Conservation (phyloP, 2,888 invertebrate species). For the Volucella bombylans region DNA sequence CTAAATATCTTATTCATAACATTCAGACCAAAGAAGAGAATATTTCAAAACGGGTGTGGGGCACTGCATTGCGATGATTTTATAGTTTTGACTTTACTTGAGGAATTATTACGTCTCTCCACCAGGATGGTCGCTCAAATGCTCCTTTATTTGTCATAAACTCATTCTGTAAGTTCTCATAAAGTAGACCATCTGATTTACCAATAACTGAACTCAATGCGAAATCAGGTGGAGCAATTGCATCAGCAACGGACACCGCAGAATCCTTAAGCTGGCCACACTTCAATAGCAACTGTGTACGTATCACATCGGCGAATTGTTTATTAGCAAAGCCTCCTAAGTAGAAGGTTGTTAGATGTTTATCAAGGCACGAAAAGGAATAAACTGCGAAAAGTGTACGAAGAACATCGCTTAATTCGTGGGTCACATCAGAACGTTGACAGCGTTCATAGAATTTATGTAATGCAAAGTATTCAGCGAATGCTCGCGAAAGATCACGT, state of each 20-base stretch:
- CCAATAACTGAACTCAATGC: slow-evolving; percentile 94
- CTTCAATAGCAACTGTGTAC: slow-evolving; percentile 86
- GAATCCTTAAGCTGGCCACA: slow-evolving; percentile 89
- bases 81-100: slow-evolving; percentile 80
- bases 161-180: slow-evolving; percentile 87
- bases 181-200: slow-evolving; percentile 89
- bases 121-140: slow-evolving; percentile 89
- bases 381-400: slow-evolving; percentile 84
- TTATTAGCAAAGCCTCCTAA: slow-evolving; percentile 84
- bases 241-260: slow-evolving; percentile 90
- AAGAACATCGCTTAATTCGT: slow-evolving; percentile 81
- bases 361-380: slow-evolving; percentile 86
- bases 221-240: slow-evolving; percentile 94
- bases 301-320: slow-evolving; percentile 85
- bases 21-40: background rate
- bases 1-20: background rate
- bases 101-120: slow-evolving; percentile 85
- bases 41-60: background rate
- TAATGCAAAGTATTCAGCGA: slow-evolving; percentile 88
- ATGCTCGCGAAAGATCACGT: slow-evolving; percentile 88
- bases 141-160: slow-evolving; percentile 88
- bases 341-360: slow-evolving; percentile 88
- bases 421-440: slow-evolving; percentile 79
- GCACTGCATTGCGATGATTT: slow-evolving; percentile 1
- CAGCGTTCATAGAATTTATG: slow-evolving; percentile 78